Evolutionary conservation across 23 tunicate genomes (phyloP).

Genomic region (Diplosoma virens): DNA sequence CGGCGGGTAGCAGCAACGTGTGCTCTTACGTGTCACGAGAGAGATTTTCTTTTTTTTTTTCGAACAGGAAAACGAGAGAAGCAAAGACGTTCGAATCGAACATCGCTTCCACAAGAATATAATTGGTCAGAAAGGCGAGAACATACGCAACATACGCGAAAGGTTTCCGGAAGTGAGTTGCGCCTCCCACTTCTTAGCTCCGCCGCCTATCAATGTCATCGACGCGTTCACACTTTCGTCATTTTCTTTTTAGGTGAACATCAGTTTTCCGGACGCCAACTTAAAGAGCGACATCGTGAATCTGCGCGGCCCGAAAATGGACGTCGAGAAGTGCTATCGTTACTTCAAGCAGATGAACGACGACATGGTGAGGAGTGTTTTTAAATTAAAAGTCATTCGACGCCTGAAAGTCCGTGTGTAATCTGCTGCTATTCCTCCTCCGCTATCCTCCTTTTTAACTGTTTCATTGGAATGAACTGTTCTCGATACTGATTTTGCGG

Average conservation of each 20-base stretch:
- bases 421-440: no score
- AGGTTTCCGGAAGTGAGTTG: constrained; percentile 72
- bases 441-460: no score
- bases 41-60: neutral
- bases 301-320: constrained; percentile 91
- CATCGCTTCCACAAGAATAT: constrained; percentile 88
- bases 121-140: constrained; percentile 96
- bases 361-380: constrained; percentile 87
- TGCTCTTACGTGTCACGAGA: neutral
- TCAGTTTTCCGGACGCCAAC: constrained; percentile 86
- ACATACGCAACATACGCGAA: constrained; percentile 63
- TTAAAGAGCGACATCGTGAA: constrained; percentile 84
- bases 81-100: constrained; percentile 71
- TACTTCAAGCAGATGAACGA: constrained; percentile 75
- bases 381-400: no score
- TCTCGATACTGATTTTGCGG: no score
- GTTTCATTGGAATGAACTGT: no score
- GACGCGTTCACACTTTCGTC: no score
- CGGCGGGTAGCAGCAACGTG: neutral
- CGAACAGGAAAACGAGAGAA: constrained; percentile 83
- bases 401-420: no score
- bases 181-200: neutral
- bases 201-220: no score
- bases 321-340: constrained; percentile 77
- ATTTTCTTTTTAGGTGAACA: constrained; percentile 50